Conservation (phyloP, 1,140 invertebrate species). For the Habropoda laboriosa region DNA sequence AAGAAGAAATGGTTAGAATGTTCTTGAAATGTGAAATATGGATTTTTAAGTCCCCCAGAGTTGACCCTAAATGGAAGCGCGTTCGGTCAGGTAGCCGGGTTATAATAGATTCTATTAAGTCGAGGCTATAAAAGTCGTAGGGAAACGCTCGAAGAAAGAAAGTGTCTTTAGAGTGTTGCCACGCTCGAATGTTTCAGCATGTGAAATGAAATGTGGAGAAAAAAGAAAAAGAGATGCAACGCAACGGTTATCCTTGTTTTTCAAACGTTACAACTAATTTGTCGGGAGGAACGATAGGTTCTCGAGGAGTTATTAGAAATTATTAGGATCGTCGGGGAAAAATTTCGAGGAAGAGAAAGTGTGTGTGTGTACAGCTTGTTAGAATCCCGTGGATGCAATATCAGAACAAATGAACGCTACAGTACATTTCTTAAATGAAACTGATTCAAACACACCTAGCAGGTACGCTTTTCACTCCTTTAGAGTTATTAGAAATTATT, state of each 20-base stretch:
- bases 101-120: slow-evolving; percentile 34
- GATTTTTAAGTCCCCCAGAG: not conserved
- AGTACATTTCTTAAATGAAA: too few species aligned
- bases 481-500: too few species aligned
- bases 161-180: slow-evolving; percentile 10
- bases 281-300: not conserved
- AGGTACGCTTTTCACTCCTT: not conserved
- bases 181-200: not conserved
- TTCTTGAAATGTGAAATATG: slow-evolving; percentile 25
- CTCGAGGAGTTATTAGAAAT: not conserved
- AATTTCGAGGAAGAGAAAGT: slow-evolving; percentile 21
- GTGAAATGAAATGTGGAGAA: not conserved
- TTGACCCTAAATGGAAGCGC: not conserved
- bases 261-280: slow-evolving; percentile 1
- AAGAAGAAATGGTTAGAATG: not conserved
- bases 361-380: not conserved
- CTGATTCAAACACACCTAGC: not conserved
- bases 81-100: slow-evolving; percentile 13
- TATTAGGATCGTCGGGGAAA: slow-evolving; percentile 10
- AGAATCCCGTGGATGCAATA: too few species aligned
- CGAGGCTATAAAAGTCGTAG: slow-evolving; percentile 21
- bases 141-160: slow-evolving; percentile 10
- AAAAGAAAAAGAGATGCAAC: too few species aligned
- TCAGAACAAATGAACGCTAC: not conserved
- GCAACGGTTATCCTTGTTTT: not conserved